Evolutionary conservation across 2,888 invertebrate species (phyloP).

Genomic region (Vandiemenella viatica): DNA sequence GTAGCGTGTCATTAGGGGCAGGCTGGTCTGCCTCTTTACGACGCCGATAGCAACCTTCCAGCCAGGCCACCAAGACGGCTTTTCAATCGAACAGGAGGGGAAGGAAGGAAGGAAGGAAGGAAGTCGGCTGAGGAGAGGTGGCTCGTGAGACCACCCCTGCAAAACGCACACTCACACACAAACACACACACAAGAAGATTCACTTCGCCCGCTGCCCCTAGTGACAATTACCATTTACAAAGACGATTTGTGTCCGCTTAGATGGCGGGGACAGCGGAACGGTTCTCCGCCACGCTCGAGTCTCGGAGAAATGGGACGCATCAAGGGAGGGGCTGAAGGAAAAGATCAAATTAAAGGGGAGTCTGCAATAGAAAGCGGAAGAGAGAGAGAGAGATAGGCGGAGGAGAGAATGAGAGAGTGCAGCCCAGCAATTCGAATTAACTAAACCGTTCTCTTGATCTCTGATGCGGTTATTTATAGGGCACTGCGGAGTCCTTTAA

Average conservation of each 20-base stretch:
- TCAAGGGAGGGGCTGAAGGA: slow-evolving; percentile 3
- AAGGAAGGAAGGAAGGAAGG: background rate
- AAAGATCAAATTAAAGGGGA: slow-evolving; percentile 13
- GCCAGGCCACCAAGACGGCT: no score
- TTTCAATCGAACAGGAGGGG: no score
- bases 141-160: no score
- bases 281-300: slow-evolving; percentile 4
- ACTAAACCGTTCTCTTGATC: slow-evolving; percentile 1
- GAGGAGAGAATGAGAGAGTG: background rate
- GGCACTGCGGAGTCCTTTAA: background rate
- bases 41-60: no score
- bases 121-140: background rate
- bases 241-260: slow-evolving; percentile 15
- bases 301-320: slow-evolving; percentile 9
- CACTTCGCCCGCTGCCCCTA: slow-evolving; percentile 13
- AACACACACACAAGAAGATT: slow-evolving; percentile 10
- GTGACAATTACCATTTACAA: slow-evolving; percentile 16
- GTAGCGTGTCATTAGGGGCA: no score
- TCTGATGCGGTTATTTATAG: slow-evolving; percentile 4
- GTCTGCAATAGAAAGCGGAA: no score
- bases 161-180: no score
- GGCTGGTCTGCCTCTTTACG: no score
- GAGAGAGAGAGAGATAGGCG: background rate
- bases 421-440: no score
- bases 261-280: slow-evolving; percentile 12